phyloP scores from a whole-genome alignment of 2,888 invertebrate genomes.

The Eugnorisma glareosa region DNA sequence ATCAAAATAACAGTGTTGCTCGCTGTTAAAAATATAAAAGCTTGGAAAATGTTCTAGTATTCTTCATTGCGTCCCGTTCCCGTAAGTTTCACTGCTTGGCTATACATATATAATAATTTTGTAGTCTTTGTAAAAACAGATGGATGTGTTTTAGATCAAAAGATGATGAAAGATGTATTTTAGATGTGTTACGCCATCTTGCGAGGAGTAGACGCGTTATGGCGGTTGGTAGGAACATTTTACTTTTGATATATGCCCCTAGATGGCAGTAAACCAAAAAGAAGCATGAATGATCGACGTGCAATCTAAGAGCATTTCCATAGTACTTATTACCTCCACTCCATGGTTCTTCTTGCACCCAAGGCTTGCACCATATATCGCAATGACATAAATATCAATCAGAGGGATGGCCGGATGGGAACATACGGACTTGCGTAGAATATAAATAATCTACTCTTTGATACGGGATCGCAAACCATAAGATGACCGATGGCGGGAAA shows the following conservation, averaged over 20 bases:
- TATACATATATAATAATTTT: background rate
- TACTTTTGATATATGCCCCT: background rate
- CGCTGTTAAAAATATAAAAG: background rate
- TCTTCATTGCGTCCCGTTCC: background rate
- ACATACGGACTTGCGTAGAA: too few relatives aligned
- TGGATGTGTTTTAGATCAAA: background rate
- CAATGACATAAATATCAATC: background rate
- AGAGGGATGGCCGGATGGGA: background rate
- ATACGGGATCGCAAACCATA: background rate
- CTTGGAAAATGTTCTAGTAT: background rate
- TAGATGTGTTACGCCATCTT: conserved; percentile 37
- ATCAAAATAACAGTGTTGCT: conserved; percentile 44
- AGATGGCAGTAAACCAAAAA: conserved; percentile 38
- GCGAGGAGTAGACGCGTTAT: conserved; percentile 20
- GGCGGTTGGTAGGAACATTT: background rate
- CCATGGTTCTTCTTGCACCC: background rate
- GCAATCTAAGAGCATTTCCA: background rate
- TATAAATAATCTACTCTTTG: too few relatives aligned
- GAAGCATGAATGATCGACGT: background rate
- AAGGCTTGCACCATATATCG: background rate
- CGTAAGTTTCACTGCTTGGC: background rate
- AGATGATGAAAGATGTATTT: too few relatives aligned
- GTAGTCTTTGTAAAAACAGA: background rate
- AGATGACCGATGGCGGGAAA: background rate
- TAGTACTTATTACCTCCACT: background rate